These are phyloP conservation scores for Cyclargus thomasi DNA, from an alignment of 1,140 invertebrate species.

Conservation along the genomic window DNA sequence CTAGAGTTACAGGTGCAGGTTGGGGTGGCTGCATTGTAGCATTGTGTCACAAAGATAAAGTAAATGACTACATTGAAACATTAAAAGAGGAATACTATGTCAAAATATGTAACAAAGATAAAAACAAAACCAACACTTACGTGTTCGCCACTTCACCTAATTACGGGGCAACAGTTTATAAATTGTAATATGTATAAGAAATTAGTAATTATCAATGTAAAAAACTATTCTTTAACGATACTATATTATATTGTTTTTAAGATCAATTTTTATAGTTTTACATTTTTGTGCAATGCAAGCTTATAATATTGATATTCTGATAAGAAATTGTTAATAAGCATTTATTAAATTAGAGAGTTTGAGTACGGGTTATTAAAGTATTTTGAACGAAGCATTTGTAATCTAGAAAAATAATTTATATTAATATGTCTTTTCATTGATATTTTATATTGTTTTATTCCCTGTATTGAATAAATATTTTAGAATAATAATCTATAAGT, in stretches of 20 bases:
- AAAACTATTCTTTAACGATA: no score
- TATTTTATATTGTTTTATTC: no score
- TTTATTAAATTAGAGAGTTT: neutral
- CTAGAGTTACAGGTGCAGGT: slow-evolving; percentile 95
- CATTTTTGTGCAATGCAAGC: no score
- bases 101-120: slow-evolving; percentile 66
- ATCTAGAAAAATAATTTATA: neutral
- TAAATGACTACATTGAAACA: slow-evolving; percentile 81
- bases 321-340: neutral
- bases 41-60: slow-evolving; percentile 80
- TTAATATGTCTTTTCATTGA: no score
- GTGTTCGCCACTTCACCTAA: slow-evolving; percentile 77
- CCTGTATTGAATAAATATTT: no score
- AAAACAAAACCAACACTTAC: slow-evolving; percentile 60
- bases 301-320: neutral
- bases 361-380: neutral
- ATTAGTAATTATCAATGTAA: no score
- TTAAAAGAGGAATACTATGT: slow-evolving; percentile 84
- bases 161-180: slow-evolving; percentile 73
- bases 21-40: slow-evolving; percentile 98
- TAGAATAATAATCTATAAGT: no score
- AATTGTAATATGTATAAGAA: neutral
- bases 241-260: no score
- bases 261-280: no score
- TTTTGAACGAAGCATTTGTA: neutral